These are phyloP conservation scores for Cataglyphis cursor DNA, from an alignment of 2,888 invertebrate genomes.

Conservation along the genomic window DNA sequence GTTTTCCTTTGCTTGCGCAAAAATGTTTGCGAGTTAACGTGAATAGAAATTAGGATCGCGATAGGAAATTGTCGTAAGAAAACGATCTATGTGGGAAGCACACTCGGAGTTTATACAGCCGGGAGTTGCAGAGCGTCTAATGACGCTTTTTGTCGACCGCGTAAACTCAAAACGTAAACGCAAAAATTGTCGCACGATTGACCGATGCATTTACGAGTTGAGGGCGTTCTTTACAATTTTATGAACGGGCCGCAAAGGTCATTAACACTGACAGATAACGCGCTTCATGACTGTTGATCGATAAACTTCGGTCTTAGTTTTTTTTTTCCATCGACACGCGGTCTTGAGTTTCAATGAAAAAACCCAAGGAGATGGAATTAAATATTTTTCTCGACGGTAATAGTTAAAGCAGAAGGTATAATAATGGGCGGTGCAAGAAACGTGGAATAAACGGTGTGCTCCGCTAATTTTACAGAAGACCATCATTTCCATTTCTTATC, in stretches of 20 bases:
- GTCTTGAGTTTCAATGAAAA: background rate
- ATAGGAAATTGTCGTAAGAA: background rate
- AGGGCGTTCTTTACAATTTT: slow-evolving; percentile 22
- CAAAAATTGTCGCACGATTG: slow-evolving; percentile 20
- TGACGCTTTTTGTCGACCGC: slow-evolving; percentile 31
- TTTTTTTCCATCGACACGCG: background rate
- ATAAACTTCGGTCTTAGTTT: slow-evolving; percentile 20
- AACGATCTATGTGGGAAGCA: background rate
- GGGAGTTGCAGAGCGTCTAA: slow-evolving; percentile 18
- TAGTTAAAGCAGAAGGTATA: background rate
- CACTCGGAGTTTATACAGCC: background rate
- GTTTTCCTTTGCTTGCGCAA: background rate
- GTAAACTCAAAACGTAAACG: slow-evolving; percentile 30
- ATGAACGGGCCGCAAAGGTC: slow-evolving; percentile 17
- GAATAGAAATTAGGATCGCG: background rate
- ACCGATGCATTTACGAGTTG: background rate
- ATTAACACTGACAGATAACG: slow-evolving; percentile 31
- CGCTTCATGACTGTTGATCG: slow-evolving; percentile 27
- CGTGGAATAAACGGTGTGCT: background rate
- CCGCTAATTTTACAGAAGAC: background rate
- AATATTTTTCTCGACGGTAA: slow-evolving; percentile 4
- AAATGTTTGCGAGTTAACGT: background rate
- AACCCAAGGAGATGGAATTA: slow-evolving; percentile 2
- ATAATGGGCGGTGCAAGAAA: background rate
- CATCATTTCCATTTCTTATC: slow-evolving; percentile 19